Evolutionary conservation across 2,888 invertebrate genomes (phyloP).

Genomic region (Urechis unicinctus): DNA sequence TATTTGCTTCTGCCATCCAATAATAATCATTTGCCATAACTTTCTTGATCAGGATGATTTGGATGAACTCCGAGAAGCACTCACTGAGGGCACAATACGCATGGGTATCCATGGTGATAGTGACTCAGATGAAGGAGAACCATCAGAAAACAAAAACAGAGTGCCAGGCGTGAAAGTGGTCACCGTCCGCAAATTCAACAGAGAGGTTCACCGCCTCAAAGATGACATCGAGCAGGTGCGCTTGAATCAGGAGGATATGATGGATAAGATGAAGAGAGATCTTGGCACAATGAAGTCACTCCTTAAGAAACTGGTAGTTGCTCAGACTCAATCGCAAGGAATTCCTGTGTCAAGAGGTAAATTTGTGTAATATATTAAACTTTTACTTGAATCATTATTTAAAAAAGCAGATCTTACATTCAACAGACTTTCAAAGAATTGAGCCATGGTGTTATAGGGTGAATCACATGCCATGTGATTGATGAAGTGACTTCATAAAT

Average conservation of each 20-base stretch:
- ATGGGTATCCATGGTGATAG: not conserved
- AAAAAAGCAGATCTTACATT: no score
- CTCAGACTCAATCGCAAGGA: no score
- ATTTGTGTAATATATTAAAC: no score
- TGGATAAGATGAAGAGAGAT: conserved; percentile 27
- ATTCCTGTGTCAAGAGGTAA: no score
- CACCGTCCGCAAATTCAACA: conserved; percentile 27
- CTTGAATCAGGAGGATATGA: conserved; percentile 26
- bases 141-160: not conserved
- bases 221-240: conserved; percentile 24
- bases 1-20: no score
- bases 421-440: no score
- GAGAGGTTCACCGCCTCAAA: conserved; percentile 24
- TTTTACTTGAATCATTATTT: no score
- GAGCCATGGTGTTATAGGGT: no score
- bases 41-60: conserved; percentile 10
- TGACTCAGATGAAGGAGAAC: not conserved
- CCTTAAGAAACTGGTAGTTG: conserved; percentile 13
- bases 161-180: conserved; percentile 12
- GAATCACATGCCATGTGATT: no score
- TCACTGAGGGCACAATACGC: not conserved
- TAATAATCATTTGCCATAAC: no score
- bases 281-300: conserved; percentile 26
- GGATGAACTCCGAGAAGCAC: conserved; percentile 7
- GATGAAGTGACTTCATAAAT: no score